These are phyloP conservation scores for Cephalopterus ornatus DNA, from an alignment of 2,113 vertebrate genomes.

Conservation along the genomic window DNA sequence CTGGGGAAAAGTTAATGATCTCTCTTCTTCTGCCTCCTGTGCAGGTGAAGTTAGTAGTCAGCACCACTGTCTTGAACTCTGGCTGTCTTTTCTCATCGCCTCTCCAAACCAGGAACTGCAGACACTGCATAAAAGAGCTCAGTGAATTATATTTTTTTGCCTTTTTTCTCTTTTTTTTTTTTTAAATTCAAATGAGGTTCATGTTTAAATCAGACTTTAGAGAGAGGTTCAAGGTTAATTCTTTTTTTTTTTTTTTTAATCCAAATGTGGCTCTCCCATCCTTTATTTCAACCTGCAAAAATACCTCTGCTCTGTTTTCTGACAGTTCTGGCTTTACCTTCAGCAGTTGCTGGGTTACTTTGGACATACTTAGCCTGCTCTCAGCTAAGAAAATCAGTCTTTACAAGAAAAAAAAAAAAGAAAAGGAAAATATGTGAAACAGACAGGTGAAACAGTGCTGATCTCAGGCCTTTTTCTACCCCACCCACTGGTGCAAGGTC, in stretches of 20 bases:
- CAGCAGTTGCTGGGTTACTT: not conserved
- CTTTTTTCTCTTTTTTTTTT: not conserved
- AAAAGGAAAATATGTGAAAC: not conserved
- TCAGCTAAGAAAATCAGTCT: not conserved
- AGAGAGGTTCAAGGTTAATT: conserved; percentile 12
- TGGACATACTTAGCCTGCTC: not conserved
- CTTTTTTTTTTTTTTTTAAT: not conserved
- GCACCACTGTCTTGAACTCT: not conserved
- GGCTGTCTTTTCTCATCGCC: not conserved
- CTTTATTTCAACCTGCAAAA: not conserved
- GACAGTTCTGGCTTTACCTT: not conserved
- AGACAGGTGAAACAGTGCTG: not conserved
- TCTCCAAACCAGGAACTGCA: not conserved
- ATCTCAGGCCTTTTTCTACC: not conserved
- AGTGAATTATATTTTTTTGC: not conserved
- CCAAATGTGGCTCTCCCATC: not conserved
- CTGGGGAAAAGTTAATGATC: not conserved
- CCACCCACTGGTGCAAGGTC: not conserved
- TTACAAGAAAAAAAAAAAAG: too few relatives aligned
- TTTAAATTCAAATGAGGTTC: conserved; percentile 3
- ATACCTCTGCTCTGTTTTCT: not conserved
- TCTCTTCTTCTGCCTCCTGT: not conserved
- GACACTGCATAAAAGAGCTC: not conserved
- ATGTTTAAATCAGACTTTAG: not conserved
- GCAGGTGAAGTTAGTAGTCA: not conserved